Evolutionary conservation across 2,888 invertebrate genomes (phyloP).

Genomic region (Sicus ferrugineus): DNA sequence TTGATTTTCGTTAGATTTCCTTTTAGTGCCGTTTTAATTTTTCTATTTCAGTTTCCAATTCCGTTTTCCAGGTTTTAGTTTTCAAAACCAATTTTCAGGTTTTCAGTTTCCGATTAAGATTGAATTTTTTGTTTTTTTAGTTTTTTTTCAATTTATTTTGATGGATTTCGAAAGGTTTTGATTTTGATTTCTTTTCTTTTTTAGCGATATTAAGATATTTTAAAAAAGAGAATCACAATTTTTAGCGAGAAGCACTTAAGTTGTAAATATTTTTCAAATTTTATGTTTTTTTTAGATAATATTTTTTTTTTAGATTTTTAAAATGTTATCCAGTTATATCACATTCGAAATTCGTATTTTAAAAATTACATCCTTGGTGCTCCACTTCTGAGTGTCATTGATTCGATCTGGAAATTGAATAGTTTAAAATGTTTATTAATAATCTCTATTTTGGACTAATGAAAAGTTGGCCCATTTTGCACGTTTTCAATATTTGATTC

Average conservation of each 20-base stretch:
- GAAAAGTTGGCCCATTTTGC: conserved; percentile 24
- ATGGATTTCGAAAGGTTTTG: too few relatives aligned
- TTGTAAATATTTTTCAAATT: conserved; percentile 24
- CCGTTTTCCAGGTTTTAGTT: not conserved
- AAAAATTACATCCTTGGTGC: not conserved
- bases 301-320: not conserved
- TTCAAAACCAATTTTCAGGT: not conserved
- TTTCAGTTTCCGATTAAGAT: not conserved
- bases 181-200: not conserved
- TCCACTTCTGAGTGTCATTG: conserved; percentile 6
- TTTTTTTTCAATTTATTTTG: not conserved
- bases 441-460: not conserved
- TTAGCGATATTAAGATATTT: too few relatives aligned
- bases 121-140: not conserved
- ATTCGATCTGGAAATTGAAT: conserved; percentile 27
- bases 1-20: not conserved
- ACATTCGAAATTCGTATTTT: conserved; percentile 22
- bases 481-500: not conserved
- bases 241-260: conserved; percentile 46
- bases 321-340: conserved; percentile 18
- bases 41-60: too few relatives aligned
- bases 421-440: conserved; percentile 15
- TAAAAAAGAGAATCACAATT: conserved; percentile 47
- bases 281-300: not conserved
- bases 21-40: too few relatives aligned